Evolutionary conservation across 2,888 invertebrate species (phyloP), one percentile per base, ranked within the genome.

Genomic region (Alcis repandata): DNA sequence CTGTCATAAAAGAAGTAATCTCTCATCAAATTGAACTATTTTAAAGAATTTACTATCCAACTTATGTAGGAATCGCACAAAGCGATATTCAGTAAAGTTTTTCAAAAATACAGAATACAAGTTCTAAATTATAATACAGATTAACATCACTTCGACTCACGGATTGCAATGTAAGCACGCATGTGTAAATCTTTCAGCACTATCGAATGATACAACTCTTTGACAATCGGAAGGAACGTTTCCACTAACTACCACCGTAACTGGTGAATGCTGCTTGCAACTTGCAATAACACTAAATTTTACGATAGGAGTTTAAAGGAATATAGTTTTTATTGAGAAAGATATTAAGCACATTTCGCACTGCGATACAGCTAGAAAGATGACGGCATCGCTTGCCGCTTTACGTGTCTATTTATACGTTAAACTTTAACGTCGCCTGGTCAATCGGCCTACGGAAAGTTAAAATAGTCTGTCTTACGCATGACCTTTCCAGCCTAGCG

Each of bases 301-400:
- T 43, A 63, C 33, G 67, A 72, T 43, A 51, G 75, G 70, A 27
- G 27, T 27, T 38, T n/a, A 36, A 19, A 74, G 67, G 72, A 75
- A 75, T 70, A 68, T 75, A 64, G 61, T 77, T 62, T 73, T 69
- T 73, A 62, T 76, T 46, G 67, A 72, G 53, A 71, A 78, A 78
- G 70, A 77, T 66, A 80, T 78, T 72, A 76, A 84, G 89, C 91
- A 90, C 90, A 80, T 82, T 60, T 80, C 79, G 88, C 92, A 92
- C 91, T 81, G 86, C 85, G 87, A 83, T 78, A 82, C 74, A 83
- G 87, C 87, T 82, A 77, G 72, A 76, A 79, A 81, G 86, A 85
- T 84, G 86, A 83, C 88, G 91, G 91, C 91, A 84, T 80, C 82
- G 90, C 91, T 91, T 91, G 91, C 89, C 87, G 91, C 92, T 92